Conservation (phyloP, 2,113 vertebrate genomes). For the Pituophis catenifer region DNA sequence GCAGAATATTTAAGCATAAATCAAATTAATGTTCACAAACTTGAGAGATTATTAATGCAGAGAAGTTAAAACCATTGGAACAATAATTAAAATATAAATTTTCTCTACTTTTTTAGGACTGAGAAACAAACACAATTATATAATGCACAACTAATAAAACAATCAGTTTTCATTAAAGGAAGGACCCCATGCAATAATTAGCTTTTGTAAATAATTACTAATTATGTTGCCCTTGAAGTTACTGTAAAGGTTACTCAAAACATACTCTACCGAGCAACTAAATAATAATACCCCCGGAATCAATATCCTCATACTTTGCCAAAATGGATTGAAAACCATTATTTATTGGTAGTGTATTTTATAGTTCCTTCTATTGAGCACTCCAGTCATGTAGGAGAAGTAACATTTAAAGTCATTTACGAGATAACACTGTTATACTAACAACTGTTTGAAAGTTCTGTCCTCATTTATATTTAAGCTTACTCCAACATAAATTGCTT, state of each 20-base stretch:
- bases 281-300: constrained; percentile 4
- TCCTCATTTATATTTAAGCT: background rate
- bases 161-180: constrained; percentile 32
- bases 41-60: constrained; percentile 10
- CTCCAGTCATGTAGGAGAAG: background rate
- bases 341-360: constrained; percentile 3
- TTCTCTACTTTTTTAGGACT: constrained; percentile 1
- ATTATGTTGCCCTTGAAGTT: constrained; percentile 49
- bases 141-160: constrained; percentile 7
- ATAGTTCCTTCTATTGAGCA: background rate
- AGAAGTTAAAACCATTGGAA: constrained; percentile 6
- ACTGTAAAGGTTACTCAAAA: constrained; percentile 23
- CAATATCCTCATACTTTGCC: constrained; percentile 25
- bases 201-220: constrained; percentile 44
- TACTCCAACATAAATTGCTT: background rate
- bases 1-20: constrained; percentile 6
- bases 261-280: constrained; percentile 26
- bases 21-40: constrained; percentile 28
- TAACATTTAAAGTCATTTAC: background rate
- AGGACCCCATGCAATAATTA: constrained; percentile 23
- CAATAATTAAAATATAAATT: constrained; percentile 24
- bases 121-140: constrained; percentile 30
- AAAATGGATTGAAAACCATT: constrained; percentile 43
- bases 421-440: background rate
- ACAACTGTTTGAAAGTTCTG: constrained; percentile 3